phyloP scores from a whole-genome alignment of 1,140 invertebrate species.

The Stratiolaelaps scimitus region DNA sequence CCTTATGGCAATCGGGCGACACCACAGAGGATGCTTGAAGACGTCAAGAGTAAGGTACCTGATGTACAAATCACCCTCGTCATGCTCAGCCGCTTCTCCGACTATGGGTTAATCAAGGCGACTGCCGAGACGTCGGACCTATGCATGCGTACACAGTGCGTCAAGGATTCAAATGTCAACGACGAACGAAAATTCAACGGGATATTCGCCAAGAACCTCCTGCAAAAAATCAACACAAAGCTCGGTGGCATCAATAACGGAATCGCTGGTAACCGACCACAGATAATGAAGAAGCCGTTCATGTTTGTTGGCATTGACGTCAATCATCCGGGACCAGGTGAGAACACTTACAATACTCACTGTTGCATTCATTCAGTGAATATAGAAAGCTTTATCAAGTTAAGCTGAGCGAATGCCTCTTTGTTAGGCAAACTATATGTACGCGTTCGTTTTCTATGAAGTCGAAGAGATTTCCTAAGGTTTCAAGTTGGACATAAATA shows the following conservation, averaged over 20 bases:
- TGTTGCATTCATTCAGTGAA: no score
- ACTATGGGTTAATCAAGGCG: constrained; percentile 52
- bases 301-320: constrained; percentile 12
- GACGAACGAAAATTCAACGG: background rate
- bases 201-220: constrained; percentile 4
- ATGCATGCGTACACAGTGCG: constrained; percentile 67
- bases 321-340: constrained; percentile 22
- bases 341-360: no score
- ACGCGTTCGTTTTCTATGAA: no score
- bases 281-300: background rate
- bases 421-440: no score
- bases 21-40: background rate
- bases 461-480: no score
- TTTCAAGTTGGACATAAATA: no score
- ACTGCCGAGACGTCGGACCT: constrained; percentile 54
- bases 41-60: constrained; percentile 1
- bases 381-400: no score
- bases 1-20: background rate
- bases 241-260: constrained; percentile 1
- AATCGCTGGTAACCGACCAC: background rate
- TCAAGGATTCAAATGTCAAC: constrained; percentile 50
- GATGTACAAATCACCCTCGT: constrained; percentile 7
- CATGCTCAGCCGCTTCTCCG: constrained; percentile 40
- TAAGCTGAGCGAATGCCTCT: no score
- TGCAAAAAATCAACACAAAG: constrained; percentile 15